A percentile compares a stretch with the other conserved stretches of the same genome.
Conservation (phyloP, 2,113 vertebrate genomes). For the Nanorana parkeri region DNA sequence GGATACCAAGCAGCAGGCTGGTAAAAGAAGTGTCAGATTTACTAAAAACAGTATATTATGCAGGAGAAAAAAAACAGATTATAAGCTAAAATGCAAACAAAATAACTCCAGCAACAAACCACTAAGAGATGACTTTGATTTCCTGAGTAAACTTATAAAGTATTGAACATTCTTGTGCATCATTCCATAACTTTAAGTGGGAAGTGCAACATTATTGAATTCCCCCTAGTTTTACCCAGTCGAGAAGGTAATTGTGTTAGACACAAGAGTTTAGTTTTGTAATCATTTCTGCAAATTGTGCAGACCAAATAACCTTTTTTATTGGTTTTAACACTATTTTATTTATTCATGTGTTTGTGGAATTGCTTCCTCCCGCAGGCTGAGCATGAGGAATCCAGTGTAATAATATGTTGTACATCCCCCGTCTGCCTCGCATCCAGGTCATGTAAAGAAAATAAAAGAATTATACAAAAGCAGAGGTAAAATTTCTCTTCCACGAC, state of each 20-base stretch:
- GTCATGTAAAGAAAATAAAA: slow-evolving; percentile 46
- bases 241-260: slow-evolving; percentile 54
- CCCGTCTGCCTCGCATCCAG: slow-evolving; percentile 20
- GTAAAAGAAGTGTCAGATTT: slow-evolving; percentile 29
- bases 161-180: background rate
- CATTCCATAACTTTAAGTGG: slow-evolving; percentile 21
- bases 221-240: slow-evolving; percentile 39
- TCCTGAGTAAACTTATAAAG: background rate
- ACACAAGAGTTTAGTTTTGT: slow-evolving; percentile 45
- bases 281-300: slow-evolving; percentile 35
- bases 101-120: background rate
- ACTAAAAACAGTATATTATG: slow-evolving; percentile 15
- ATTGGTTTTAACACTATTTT: slow-evolving; percentile 57
- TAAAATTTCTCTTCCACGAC: slow-evolving; percentile 33
- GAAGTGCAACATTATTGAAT: slow-evolving; percentile 9
- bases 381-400: slow-evolving; percentile 35
- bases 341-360: slow-evolving; percentile 53
- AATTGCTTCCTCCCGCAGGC: slow-evolving; percentile 40
- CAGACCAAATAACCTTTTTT: slow-evolving; percentile 46
- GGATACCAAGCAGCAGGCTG: slow-evolving; percentile 4
- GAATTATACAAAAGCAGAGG: slow-evolving; percentile 26
- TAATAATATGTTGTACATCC: slow-evolving; percentile 52
- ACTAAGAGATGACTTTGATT: slow-evolving; percentile 9
- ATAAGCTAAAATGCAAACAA: background rate
- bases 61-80: slow-evolving; percentile 15